These are phyloP conservation scores for Aradophagus sp. DNA, from an alignment of 1,140 invertebrate species.

Conservation along the genomic window DNA sequence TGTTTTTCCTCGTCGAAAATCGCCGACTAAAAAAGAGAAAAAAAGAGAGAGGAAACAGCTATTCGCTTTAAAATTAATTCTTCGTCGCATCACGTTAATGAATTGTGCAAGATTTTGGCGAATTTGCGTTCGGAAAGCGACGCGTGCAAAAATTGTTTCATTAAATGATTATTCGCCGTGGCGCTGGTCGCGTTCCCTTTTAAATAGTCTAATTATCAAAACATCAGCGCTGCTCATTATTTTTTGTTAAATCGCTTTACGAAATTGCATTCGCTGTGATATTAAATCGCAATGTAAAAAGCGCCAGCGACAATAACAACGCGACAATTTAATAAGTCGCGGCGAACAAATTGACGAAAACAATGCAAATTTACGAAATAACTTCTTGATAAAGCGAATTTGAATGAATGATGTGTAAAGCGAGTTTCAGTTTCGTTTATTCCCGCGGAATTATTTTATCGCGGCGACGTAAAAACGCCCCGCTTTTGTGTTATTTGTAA, in stretches of 20 bases:
- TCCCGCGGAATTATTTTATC: too few relatives aligned
- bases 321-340: constrained; percentile 33
- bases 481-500: constrained; percentile 38
- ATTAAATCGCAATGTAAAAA: constrained; percentile 20
- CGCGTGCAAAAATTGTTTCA: too few relatives aligned
- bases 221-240: constrained; percentile 18
- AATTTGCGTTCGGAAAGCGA: too few relatives aligned
- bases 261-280: constrained; percentile 18
- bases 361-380: constrained; percentile 38
- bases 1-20: too few relatives aligned
- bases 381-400: constrained; percentile 40
- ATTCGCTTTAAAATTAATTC: too few relatives aligned
- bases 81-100: too few relatives aligned
- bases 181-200: too few relatives aligned
- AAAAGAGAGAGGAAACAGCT: too few relatives aligned
- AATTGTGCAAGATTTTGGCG: too few relatives aligned
- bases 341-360: constrained; percentile 29
- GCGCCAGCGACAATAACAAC: constrained; percentile 25
- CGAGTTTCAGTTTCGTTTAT: constrained; percentile 29
- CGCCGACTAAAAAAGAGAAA: too few relatives aligned
- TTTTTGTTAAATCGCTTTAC: constrained; percentile 30
- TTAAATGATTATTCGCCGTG: not conserved
- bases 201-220: too few relatives aligned
- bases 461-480: too few relatives aligned
- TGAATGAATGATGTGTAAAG: constrained; percentile 38